Conservation (phyloP, 1,140 invertebrate species). For the Hyles vespertilio region DNA sequence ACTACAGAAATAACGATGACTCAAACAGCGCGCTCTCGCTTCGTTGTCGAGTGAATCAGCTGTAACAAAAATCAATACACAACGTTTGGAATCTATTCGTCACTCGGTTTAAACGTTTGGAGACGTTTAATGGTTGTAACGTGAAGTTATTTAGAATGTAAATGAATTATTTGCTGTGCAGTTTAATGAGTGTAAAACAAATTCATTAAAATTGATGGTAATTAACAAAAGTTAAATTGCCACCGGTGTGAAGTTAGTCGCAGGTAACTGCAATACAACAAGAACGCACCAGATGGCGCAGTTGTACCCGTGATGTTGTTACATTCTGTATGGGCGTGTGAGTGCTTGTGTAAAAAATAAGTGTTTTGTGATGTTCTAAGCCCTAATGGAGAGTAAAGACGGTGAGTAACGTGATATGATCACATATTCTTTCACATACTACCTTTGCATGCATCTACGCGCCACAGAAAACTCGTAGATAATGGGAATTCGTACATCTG, state of each 20-base stretch:
- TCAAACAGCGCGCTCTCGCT: conserved; percentile 29
- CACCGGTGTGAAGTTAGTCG: conserved; percentile 49
- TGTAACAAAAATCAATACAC: conserved; percentile 62
- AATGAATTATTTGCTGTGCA: no score
- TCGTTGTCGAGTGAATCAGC: conserved; percentile 46
- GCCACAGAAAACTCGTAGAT: conserved; percentile 48
- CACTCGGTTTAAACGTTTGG: no score
- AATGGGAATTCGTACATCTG: conserved; percentile 67
- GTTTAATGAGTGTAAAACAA: no score
- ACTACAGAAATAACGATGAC: conserved; percentile 53
- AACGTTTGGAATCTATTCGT: conserved; percentile 7
- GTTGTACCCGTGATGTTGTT: conserved; percentile 72
- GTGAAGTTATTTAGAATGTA: no score
- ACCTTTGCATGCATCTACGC: conserved; percentile 29
- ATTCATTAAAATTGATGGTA: no score
- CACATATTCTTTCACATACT: conserved; percentile 19
- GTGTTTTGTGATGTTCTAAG: conserved; percentile 68
- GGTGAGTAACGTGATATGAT: conserved; percentile 47
- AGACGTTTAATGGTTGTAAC: no score
- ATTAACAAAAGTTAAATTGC: conserved; percentile 52
- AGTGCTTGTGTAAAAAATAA: conserved; percentile 70
- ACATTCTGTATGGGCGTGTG: conserved; percentile 70
- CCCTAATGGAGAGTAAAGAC: conserved; percentile 51
- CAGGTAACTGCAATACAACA: conserved; percentile 45
- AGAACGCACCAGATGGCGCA: conserved; percentile 63